Conservation (phyloP, 2,113 vertebrate species). For the Rhea pennata region DNA sequence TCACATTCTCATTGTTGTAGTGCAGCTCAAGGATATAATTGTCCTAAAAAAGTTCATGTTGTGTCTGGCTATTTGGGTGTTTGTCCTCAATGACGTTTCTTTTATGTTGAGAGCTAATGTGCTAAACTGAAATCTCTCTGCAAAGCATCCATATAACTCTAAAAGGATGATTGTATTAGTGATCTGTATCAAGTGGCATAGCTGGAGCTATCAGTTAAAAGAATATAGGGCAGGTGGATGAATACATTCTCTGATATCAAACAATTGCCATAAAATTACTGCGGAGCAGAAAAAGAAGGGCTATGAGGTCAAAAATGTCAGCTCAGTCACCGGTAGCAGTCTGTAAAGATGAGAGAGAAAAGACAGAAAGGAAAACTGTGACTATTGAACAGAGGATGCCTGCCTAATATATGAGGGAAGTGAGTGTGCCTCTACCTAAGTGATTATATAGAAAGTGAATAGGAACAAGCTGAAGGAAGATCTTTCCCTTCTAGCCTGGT, state of each 20-base stretch:
- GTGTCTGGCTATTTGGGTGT: not conserved
- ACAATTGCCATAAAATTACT: not conserved
- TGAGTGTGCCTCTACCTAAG: not conserved
- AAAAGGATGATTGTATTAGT: not conserved
- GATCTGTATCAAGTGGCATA: not conserved
- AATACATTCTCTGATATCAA: not conserved
- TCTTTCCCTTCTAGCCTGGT: not conserved
- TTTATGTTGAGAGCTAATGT: not conserved
- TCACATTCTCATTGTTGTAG: not conserved
- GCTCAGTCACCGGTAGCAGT: not conserved
- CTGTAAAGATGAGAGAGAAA: not conserved
- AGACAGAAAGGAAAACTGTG: not conserved
- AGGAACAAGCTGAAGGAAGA: not conserved
- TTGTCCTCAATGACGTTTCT: not conserved
- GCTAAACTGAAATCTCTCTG: not conserved
- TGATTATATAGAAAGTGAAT: not conserved
- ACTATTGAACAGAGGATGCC: not conserved
- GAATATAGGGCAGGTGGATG: conserved; percentile 16
- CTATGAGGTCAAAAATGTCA: not conserved
- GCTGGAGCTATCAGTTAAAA: not conserved
- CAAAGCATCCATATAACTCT: not conserved
- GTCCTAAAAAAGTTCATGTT: not conserved
- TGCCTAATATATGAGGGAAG: not conserved
- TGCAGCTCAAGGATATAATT: not conserved
- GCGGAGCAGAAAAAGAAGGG: not conserved